phyloP scores from a whole-genome alignment of 2,888 invertebrate species.

The Argyresthia albistria region DNA sequence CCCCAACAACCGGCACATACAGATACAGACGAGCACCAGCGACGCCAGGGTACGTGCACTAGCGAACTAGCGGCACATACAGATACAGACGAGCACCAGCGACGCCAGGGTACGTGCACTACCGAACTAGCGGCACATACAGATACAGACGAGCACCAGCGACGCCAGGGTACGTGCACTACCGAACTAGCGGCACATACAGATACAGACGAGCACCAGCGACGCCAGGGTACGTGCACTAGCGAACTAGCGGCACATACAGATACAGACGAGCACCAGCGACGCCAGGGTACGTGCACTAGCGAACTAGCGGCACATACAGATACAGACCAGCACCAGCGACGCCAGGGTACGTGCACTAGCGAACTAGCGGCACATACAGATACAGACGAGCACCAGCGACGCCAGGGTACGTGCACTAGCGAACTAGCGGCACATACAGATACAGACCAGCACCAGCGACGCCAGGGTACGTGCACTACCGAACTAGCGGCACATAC shows the following conservation, averaged over 20 bases:
- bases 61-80: not conserved
- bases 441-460: no score
- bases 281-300: slow-evolving; percentile 56
- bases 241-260: slow-evolving; percentile 82
- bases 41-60: slow-evolving; percentile 75
- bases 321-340: slow-evolving; percentile 79
- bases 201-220: slow-evolving; percentile 88
- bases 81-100: not conserved
- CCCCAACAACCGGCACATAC: slow-evolving; percentile 85
- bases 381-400: no score
- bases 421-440: no score
- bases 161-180: slow-evolving; percentile 60
- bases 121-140: slow-evolving; percentile 87
- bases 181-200: slow-evolving; percentile 87
- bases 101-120: slow-evolving; percentile 60
- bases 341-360: slow-evolving; percentile 74
- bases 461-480: no score
- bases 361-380: no score
- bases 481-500: no score
- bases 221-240: slow-evolving; percentile 81
- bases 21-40: slow-evolving; percentile 88
- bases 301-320: slow-evolving; percentile 82
- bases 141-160: slow-evolving; percentile 75
- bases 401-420: no score
- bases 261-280: no score